A percentile compares a stretch with the other conserved stretches of the same genome.
phyloP scores from a whole-genome alignment of 2,888 invertebrate species.

The Napeogenes inachia region DNA sequence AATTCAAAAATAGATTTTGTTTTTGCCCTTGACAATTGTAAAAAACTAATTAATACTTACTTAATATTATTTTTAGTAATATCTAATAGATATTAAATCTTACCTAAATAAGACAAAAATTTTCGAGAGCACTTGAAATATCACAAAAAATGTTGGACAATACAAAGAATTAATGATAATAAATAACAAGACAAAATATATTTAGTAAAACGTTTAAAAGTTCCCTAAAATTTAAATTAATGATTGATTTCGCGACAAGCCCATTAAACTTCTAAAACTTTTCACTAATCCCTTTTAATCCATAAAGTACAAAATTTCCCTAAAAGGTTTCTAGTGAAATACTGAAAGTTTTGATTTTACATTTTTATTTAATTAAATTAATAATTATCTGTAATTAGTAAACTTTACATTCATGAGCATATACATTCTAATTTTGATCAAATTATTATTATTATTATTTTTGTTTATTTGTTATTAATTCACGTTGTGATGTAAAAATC shows the following conservation, averaged over 20 bases:
- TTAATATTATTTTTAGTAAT: too few species aligned
- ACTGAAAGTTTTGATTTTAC: slow-evolving; percentile 2
- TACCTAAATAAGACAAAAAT: neutral
- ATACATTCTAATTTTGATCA: neutral
- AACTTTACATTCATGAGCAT: neutral
- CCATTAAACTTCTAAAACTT: slow-evolving; percentile 27
- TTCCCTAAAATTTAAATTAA: slow-evolving; percentile 25
- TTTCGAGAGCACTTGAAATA: neutral
- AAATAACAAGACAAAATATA: neutral
- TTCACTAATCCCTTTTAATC: slow-evolving; percentile 29
- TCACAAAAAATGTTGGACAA: neutral
- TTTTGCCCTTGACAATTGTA: too few species aligned
- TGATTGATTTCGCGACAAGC: slow-evolving; percentile 26
- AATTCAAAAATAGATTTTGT: too few species aligned
- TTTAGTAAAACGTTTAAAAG: slow-evolving; percentile 7
- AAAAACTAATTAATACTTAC: too few species aligned
- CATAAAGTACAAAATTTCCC: slow-evolving; percentile 24
- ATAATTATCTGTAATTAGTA: neutral
- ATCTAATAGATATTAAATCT: too few species aligned
- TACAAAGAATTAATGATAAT: neutral
- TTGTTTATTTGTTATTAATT: too few species aligned
- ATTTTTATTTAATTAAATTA: slow-evolving; percentile 4
- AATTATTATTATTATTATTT: too few species aligned
- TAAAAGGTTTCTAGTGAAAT: slow-evolving; percentile 23
- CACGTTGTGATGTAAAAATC: too few species aligned